These are phyloP conservation scores for Phrynosoma blainvillii DNA, from an alignment of 2,113 vertebrate species.

Conservation along the genomic window DNA sequence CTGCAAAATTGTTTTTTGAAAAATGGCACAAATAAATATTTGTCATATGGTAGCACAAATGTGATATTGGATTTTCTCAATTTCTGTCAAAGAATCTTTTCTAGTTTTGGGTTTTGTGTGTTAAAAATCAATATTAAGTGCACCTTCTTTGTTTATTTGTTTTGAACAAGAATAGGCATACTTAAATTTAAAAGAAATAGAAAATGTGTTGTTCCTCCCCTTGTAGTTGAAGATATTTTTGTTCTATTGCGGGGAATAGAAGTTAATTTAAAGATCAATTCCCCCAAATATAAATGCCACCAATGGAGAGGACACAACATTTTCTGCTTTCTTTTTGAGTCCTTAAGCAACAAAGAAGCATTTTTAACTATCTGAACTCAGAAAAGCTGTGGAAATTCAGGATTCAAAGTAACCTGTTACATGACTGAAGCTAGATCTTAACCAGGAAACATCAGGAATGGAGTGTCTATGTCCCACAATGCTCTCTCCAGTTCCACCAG, in stretches of 20 bases:
- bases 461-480: too few relatives aligned
- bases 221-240: not conserved
- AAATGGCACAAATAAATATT: not conserved
- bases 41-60: not conserved
- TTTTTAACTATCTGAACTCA: not conserved
- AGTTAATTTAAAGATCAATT: not conserved
- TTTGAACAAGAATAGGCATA: not conserved
- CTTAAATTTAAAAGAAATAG: slow-evolving; percentile 12
- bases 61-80: slow-evolving; percentile 10
- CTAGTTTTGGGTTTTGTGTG: not conserved
- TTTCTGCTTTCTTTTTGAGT: not conserved
- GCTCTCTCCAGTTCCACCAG: too few relatives aligned
- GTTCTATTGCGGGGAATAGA: not conserved
- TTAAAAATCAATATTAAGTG: slow-evolving; percentile 21
- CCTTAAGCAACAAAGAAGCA: not conserved
- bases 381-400: not conserved
- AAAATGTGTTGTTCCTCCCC: not conserved
- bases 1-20: not conserved
- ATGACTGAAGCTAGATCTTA: not conserved
- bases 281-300: not conserved
- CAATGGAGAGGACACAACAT: not conserved
- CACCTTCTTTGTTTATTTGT: slow-evolving; percentile 2
- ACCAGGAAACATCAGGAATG: too few relatives aligned
- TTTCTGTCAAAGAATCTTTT: slow-evolving; percentile 12
- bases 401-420: not conserved